Evolutionary conservation across 2,888 invertebrate genomes (phyloP), one percentile per base, ranked within the genome.

Genomic region (Leptinotarsa haldemani): DNA sequence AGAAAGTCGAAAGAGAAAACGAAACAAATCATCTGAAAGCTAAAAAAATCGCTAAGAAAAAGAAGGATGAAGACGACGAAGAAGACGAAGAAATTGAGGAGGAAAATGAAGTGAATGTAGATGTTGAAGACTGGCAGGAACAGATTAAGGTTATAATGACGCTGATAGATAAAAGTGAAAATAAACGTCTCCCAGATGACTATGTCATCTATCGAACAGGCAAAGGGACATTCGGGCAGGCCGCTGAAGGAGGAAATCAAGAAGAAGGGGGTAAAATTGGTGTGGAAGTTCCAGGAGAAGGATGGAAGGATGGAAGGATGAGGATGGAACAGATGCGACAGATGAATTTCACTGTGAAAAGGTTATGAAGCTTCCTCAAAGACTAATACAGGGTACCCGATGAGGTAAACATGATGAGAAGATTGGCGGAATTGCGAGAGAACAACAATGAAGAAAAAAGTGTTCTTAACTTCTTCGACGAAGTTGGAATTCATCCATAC

Each of bases 401-500:
- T 50, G 92, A 93, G 82, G 90, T 91, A 72, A 85, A 87, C 1
- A 89, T 92, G 83, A 79, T 91, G 1, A 88, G 89, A 70, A 88
- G 91, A 20, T 83, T 93, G 1, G 86, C 83, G 66, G 90, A 90
- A 71, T 93, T 90, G 81, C 88, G 91, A 78, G 83, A 84, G 4
- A 87, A 87, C 1, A 92, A 92, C 80, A 86, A 89, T 1, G 90
- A 91, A 71, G 93, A 93, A 52, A 87, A 90, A 47, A 92, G 93
- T 1, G 90, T 94, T 0, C 86, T 94, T 13, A 92, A 93, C 83
- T 93, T 92, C 84, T 94, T 94, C 82, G 93, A 94, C 82, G 93
- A 94, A 84, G 87, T 91, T 25, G 94, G 94, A 83, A 90, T 94
- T 72, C 92, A 93, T 83, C 93, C 93, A 3, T 79, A 88, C 20